These are phyloP conservation scores for Hippocampus kuda DNA, from an alignment of 2,797 vertebrate species.

Conservation along the genomic window DNA sequence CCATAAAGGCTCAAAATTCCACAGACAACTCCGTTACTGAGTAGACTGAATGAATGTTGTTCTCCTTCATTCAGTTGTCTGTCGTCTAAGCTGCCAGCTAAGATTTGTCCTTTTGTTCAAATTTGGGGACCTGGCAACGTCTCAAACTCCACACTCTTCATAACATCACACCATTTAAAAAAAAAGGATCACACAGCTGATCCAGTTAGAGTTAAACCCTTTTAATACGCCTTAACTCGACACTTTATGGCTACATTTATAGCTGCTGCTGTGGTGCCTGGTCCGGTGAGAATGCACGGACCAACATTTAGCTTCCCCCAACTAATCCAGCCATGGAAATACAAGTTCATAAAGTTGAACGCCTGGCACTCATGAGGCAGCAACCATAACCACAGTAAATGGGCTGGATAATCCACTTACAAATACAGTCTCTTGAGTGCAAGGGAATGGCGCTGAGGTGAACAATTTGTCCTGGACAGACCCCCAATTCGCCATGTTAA, in stretches of 20 bases:
- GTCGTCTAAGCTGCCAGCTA: not conserved
- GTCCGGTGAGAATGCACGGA: slow-evolving; percentile 28
- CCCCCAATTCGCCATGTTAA: slow-evolving; percentile 10
- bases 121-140: slow-evolving; percentile 37
- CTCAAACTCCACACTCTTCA: slow-evolving; percentile 35
- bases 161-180: slow-evolving; percentile 44
- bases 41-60: slow-evolving; percentile 13
- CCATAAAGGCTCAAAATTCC: slow-evolving; percentile 16
- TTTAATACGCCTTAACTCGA: slow-evolving; percentile 51
- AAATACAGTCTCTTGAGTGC: slow-evolving; percentile 36
- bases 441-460: slow-evolving; percentile 8
- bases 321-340: slow-evolving; percentile 55
- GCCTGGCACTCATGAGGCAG: slow-evolving; percentile 49
- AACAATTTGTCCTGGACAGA: slow-evolving; percentile 1
- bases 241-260: slow-evolving; percentile 56
- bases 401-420: slow-evolving; percentile 58
- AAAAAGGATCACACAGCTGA: slow-evolving; percentile 46
- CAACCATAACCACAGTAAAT: slow-evolving; percentile 61
- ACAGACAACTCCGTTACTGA: slow-evolving; percentile 30
- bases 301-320: slow-evolving; percentile 40
- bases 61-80: not conserved
- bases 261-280: slow-evolving; percentile 24
- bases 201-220: slow-evolving; percentile 52
- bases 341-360: slow-evolving; percentile 58
- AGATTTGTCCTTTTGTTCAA: not conserved